Conservation (phyloP, 2,797 vertebrate species). For the Micrastur ruficollis region DNA sequence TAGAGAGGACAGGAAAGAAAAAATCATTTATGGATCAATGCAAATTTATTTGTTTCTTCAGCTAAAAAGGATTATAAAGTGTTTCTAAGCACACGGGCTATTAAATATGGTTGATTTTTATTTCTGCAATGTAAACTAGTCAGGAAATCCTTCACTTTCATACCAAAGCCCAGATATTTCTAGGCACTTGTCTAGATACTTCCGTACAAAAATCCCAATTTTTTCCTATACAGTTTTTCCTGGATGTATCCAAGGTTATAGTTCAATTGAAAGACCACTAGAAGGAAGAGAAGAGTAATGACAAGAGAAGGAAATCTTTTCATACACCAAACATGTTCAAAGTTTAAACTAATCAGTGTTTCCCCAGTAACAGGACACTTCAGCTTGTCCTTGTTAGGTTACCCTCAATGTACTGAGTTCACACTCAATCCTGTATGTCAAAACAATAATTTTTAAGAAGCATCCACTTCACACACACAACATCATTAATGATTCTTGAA, state of each 20-base stretch:
- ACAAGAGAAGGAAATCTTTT: neutral
- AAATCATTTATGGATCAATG: accelerated
- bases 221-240: neutral
- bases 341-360: neutral
- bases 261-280: neutral
- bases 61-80: neutral
- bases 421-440: neutral
- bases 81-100: neutral
- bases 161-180: neutral
- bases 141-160: neutral
- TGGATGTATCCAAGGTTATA: neutral
- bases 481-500: neutral
- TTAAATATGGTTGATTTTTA: neutral
- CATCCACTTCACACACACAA: neutral
- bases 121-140: neutral
- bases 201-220: accelerated
- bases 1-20: neutral
- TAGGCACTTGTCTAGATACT: neutral
- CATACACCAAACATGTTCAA: accelerated
- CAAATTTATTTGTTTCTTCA: neutral
- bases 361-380: neutral
- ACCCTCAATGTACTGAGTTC: accelerated
- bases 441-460: neutral
- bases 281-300: neutral
- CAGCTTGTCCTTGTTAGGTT: neutral